Evolutionary conservation across 1,140 invertebrate species (phyloP).

Genomic region (Doryteuthis pealeii): DNA sequence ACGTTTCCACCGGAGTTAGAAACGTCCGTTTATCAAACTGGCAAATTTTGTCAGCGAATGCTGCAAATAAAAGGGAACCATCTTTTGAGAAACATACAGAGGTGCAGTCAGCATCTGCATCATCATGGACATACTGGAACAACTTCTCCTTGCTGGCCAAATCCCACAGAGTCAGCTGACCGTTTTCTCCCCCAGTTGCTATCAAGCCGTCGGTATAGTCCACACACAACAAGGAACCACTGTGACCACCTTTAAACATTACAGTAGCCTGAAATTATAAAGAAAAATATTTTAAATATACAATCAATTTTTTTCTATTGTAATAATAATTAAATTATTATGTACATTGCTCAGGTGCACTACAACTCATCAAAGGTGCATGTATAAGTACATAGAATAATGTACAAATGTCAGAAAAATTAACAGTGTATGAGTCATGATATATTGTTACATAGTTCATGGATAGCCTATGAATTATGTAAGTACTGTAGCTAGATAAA

Average conservation of each 20-base stretch:
- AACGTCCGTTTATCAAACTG: slow-evolving; percentile 36
- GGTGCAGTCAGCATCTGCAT: slow-evolving; percentile 42
- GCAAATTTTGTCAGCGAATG: slow-evolving; percentile 40
- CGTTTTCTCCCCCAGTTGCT: slow-evolving; percentile 47
- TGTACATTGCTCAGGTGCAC: too few relatives aligned
- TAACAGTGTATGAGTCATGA: too few relatives aligned
- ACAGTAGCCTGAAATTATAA: not conserved
- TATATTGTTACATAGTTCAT: too few relatives aligned
- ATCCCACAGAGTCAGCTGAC: slow-evolving; percentile 52
- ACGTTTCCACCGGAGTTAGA: slow-evolving; percentile 30
- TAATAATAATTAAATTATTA: too few relatives aligned
- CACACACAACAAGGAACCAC: slow-evolving; percentile 59
- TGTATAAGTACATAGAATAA: too few relatives aligned
- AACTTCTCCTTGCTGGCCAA: not conserved
- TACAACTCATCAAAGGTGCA: too few relatives aligned
- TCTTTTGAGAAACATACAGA: slow-evolving; percentile 40
- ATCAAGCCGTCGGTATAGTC: slow-evolving; percentile 35
- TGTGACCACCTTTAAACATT: slow-evolving; percentile 55
- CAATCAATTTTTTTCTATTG: too few relatives aligned
- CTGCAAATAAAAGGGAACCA: slow-evolving; percentile 45
- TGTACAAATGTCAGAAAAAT: too few relatives aligned
- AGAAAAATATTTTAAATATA: not conserved
- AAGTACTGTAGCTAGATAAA: too few relatives aligned
- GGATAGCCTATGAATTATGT: too few relatives aligned
- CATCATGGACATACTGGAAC: slow-evolving; percentile 16